Percentiles rank a stretch among this genome's conserved stretches.
These are phyloP conservation scores for Pelusios castaneus DNA, from an alignment of 2,113 vertebrate genomes.

Conservation along the genomic window DNA sequence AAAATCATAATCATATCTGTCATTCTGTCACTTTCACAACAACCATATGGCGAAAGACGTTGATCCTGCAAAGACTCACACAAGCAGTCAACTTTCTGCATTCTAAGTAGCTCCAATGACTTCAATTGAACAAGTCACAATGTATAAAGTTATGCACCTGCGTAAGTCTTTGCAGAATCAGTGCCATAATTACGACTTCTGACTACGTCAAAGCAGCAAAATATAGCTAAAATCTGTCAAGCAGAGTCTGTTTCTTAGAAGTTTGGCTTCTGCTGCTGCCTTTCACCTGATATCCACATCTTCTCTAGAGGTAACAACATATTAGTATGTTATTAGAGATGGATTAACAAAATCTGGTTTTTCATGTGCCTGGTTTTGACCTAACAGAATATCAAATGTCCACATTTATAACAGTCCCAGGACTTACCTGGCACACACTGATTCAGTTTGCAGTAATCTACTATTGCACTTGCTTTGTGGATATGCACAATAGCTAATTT, in stretches of 20 bases:
- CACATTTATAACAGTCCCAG: background rate
- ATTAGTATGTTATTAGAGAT: background rate
- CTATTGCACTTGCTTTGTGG: background rate
- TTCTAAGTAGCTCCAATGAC: background rate
- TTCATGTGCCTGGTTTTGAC: background rate
- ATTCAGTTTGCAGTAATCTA: background rate
- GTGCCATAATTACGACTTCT: background rate
- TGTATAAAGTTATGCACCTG: fast-evolving
- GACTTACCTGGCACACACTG: fast-evolving
- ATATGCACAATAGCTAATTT: background rate
- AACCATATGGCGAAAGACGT: background rate
- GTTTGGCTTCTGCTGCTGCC: background rate
- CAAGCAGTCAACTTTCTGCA: background rate
- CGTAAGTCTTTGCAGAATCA: background rate
- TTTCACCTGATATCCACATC: background rate
- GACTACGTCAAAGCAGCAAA: background rate
- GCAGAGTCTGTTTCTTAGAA: background rate
- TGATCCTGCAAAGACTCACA: background rate
- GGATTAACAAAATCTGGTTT: background rate
- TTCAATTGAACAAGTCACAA: background rate
- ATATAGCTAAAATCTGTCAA: background rate
- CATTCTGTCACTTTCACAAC: background rate
- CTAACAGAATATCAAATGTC: background rate
- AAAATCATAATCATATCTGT: background rate
- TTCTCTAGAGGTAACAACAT: background rate